phyloP scores from a whole-genome alignment of 2,113 vertebrate genomes.

The Semicossyphus pulcher region DNA sequence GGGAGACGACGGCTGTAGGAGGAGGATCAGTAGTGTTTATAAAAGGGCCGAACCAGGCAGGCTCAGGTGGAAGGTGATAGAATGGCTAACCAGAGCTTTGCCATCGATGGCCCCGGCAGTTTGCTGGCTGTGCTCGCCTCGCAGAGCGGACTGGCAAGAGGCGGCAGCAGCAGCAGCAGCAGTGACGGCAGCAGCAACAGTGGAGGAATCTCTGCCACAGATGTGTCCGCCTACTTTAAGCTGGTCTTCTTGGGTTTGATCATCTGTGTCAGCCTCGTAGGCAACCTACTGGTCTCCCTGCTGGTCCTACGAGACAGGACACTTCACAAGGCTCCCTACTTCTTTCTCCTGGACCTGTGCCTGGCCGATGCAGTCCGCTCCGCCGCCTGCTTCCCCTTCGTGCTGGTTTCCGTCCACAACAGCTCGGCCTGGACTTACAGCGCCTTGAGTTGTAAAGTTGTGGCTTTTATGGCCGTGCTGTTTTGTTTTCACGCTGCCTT shows the following conservation, averaged over 20 bases:
- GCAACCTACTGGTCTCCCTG: slow-evolving; percentile 91
- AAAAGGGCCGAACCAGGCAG: slow-evolving; percentile 57
- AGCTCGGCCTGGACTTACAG: slow-evolving; percentile 95
- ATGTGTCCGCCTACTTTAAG: slow-evolving; percentile 91
- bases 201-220: slow-evolving; percentile 78
- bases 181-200: slow-evolving; percentile 49
- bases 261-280: slow-evolving; percentile 92
- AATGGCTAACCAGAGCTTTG: slow-evolving; percentile 90
- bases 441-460: slow-evolving; percentile 92
- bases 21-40: slow-evolving; percentile 71
- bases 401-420: slow-evolving; percentile 91
- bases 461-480: slow-evolving; percentile 95
- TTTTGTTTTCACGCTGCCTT: slow-evolving; percentile 96
- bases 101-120: slow-evolving; percentile 84
- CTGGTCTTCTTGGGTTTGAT: slow-evolving; percentile 92
- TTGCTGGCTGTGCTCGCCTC: slow-evolving; percentile 84
- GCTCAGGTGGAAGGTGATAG: slow-evolving; percentile 64
- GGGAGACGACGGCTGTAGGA: slow-evolving; percentile 61
- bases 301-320: slow-evolving; percentile 91
- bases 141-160: slow-evolving; percentile 83
- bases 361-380: slow-evolving; percentile 93
- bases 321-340: slow-evolving; percentile 94
- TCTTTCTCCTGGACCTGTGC: slow-evolving; percentile 94
- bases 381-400: slow-evolving; percentile 93
- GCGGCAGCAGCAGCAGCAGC: slow-evolving; percentile 63